phyloP scores from a whole-genome alignment of 2,797 vertebrate genomes.

The Apodemus agrarius region DNA sequence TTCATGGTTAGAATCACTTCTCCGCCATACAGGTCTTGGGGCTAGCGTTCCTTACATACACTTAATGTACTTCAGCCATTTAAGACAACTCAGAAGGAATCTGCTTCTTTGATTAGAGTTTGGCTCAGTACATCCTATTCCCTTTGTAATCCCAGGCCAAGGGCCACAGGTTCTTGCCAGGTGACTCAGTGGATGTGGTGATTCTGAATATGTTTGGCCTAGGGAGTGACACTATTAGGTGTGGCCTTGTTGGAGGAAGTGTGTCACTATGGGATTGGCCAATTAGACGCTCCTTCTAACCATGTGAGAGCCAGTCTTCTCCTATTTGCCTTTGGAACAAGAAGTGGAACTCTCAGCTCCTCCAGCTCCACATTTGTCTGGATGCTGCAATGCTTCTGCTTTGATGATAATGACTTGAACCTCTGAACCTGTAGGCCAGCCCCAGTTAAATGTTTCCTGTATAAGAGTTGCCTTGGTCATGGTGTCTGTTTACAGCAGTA shows the following conservation, averaged over 20 bases:
- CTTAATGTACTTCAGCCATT: background rate
- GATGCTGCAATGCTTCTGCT: background rate
- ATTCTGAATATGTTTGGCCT: background rate
- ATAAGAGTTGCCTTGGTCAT: background rate
- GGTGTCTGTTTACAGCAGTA: background rate
- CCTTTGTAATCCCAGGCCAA: too few species aligned
- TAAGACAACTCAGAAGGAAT: background rate
- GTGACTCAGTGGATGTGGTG: background rate
- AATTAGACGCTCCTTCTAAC: background rate
- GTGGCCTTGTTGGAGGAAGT: background rate
- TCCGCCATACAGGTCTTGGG: background rate
- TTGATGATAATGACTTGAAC: background rate
- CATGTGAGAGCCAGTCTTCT: background rate
- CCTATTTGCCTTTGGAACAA: background rate
- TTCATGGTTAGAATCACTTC: background rate
- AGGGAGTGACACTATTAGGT: background rate
- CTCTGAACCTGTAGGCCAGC: too few species aligned
- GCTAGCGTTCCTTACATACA: background rate
- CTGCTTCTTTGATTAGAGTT: rapidly evolving
- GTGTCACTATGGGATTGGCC: background rate
- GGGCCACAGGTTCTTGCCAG: background rate
- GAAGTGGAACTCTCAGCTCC: background rate
- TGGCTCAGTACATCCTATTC: background rate
- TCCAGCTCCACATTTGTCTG: background rate
- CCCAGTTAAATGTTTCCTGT: background rate